Evolutionary conservation across 2,888 invertebrate species (phyloP), one percentile per base, ranked within the genome.

Genomic region (Himalopsyche japonica): DNA sequence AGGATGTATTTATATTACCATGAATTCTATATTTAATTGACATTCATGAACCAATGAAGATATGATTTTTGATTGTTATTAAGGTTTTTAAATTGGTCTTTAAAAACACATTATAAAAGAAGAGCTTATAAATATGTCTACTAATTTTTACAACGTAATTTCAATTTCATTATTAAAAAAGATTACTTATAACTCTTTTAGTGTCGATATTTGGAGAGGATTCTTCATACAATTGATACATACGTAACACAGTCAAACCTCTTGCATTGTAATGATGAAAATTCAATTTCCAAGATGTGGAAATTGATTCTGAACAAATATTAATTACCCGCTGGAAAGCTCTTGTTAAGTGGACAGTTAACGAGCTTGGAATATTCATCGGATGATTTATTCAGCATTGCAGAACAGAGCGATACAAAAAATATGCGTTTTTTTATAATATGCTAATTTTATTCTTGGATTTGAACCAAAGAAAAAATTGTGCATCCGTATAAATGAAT

Each of bases 221-320:
- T 57, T 57, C 10, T 57, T 57, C 2, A 20, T 57, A 5, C 20
- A 57, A 20, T 57, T 24, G 24, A 5, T 3, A 3, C 57, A 20
- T 57, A 57, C 57, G 24, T 57, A 57, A 57, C 1, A 57, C 20
- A 57, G 57, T 57, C 20, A 57, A 20, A 20, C 20, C 10, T n/a
- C 20, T n/a, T 20, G 57, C 57, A 57, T 57, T 57, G 57, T 57
- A 57, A 57, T 57, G 57, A 57, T 57, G 20, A 15, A 57, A 57
- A 57, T 57, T 30, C 1, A 30, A 34, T 76, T 47, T 47, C 48
- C 48, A 82, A 37, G 27, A 32, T 43, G 32, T 81, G 37, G 47
- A 34, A 81, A 84, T 84, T 84, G 84, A 81, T 81, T 84, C 84
- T 76, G 84, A 47, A 30, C 78, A 84, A 81, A 81, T 81, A 84